phyloP scores from a whole-genome alignment of 1,140 invertebrate species.

The Ceratosolen solmsi region DNA sequence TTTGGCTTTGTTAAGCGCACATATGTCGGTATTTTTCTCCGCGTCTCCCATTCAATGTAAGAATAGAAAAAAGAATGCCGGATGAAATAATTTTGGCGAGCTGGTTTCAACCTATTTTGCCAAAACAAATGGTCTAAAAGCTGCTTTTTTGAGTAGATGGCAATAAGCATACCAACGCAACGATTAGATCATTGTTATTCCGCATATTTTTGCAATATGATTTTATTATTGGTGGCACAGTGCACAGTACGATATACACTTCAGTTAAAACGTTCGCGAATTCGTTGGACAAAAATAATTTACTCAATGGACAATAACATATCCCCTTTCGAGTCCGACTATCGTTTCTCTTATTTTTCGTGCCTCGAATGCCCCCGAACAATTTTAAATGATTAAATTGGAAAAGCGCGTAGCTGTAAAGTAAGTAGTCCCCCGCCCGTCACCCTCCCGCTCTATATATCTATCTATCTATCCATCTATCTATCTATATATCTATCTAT shows the following conservation, averaged over 20 bases:
- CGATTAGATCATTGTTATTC: background rate
- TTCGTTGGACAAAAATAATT: background rate
- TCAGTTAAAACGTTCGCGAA: too few relatives aligned
- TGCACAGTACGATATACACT: too few relatives aligned
- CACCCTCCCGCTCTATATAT: too few relatives aligned
- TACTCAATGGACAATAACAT: background rate
- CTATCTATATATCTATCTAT: too few relatives aligned
- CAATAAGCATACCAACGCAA: background rate
- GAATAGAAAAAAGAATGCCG: constrained; percentile 13
- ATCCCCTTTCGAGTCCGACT: background rate
- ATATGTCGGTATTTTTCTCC: constrained; percentile 32
- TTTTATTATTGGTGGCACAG: too few relatives aligned
- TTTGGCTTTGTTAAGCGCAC: constrained; percentile 36
- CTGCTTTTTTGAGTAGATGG: too few relatives aligned
- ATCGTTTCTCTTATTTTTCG: background rate
- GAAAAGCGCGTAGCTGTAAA: background rate
- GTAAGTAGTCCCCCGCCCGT: background rate
- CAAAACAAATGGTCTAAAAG: too few relatives aligned
- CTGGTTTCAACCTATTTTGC: background rate
- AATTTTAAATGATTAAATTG: background rate
- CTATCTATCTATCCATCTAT: too few relatives aligned
- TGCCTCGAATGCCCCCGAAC: background rate
- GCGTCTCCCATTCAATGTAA: background rate
- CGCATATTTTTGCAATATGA: too few relatives aligned
- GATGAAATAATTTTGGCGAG: background rate